Conservation (phyloP, 2,888 invertebrate genomes). For the Chirona hameri region DNA sequence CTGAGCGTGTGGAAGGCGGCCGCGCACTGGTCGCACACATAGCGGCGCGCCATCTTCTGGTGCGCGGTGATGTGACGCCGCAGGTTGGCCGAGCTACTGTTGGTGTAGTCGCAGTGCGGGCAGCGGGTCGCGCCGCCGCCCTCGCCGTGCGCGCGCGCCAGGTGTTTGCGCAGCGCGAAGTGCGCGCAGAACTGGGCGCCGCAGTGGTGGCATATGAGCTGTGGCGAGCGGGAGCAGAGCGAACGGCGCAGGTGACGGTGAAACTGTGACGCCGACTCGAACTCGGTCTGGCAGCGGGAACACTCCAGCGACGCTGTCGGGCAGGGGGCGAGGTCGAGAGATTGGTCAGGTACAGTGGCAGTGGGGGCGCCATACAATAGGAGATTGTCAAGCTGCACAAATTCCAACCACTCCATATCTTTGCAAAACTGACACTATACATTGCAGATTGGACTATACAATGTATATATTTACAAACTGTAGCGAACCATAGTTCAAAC, state of each 20-base stretch:
- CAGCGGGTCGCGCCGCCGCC: not conserved
- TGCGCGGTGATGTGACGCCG: not conserved
- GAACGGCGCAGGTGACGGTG: slow-evolving; percentile 1
- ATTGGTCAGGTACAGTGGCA: too few species aligned
- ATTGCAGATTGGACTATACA: too few species aligned
- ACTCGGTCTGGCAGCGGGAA: not conserved
- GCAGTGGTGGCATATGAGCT: slow-evolving; percentile 12
- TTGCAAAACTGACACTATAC: too few species aligned
- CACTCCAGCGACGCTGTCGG: not conserved
- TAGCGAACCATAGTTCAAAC: too few species aligned
- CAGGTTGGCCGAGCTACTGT: not conserved
- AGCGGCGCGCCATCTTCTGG: not conserved
- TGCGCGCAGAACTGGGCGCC: not conserved
- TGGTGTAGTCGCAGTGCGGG: slow-evolving; percentile 25
- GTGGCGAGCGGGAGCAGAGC: not conserved
- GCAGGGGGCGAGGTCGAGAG: not conserved
- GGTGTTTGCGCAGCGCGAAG: slow-evolving; percentile 1
- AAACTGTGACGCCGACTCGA: not conserved
- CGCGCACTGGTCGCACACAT: slow-evolving; percentile 27
- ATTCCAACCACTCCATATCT: too few species aligned
- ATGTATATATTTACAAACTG: too few species aligned
- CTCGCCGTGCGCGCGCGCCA: slow-evolving; percentile 26
- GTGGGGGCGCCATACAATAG: too few species aligned
- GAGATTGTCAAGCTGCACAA: too few species aligned
- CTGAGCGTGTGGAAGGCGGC: slow-evolving; percentile 29